phyloP scores from a whole-genome alignment of 2,888 invertebrate species.

The Cataglyphis albicans region DNA sequence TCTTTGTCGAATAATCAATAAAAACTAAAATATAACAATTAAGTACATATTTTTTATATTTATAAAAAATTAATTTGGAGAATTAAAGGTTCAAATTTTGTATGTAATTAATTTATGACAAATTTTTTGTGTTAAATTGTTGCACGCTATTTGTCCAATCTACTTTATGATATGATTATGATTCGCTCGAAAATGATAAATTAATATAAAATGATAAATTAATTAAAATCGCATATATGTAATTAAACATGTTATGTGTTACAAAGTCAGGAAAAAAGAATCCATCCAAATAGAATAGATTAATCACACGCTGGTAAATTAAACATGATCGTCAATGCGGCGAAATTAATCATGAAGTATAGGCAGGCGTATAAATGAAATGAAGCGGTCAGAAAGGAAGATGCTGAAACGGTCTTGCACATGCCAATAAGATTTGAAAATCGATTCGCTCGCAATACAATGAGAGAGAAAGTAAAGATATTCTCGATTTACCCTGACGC shows the following conservation, averaged over 20 bases:
- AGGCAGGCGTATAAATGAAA: conserved; percentile 16
- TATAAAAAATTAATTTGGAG: not conserved
- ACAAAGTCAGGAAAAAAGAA: conserved; percentile 2
- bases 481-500: conserved; percentile 64
- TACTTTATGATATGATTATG: conserved; percentile 38
- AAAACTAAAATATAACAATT: conserved; percentile 5
- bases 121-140: not conserved
- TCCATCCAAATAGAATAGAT: not conserved
- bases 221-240: not conserved
- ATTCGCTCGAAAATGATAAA: conserved; percentile 26
- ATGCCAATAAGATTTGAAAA: conserved; percentile 62
- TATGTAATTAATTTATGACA: not conserved
- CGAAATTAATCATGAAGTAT: not conserved
- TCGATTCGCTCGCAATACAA: conserved; percentile 54
- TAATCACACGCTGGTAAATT: not conserved
- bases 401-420: conserved; percentile 58
- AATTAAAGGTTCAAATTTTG: not conserved
- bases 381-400: not conserved
- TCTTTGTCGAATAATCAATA: not conserved
- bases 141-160: conserved; percentile 4
- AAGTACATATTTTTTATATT: not conserved
- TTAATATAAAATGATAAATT: conserved; percentile 26
- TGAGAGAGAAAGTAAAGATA: conserved; percentile 71
- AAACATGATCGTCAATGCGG: conserved; percentile 2
- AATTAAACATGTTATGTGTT: conserved; percentile 1